These are phyloP conservation scores for Caenorhabditis becei DNA, from an alignment of 2,888 invertebrate genomes.

Conservation along the genomic window DNA sequence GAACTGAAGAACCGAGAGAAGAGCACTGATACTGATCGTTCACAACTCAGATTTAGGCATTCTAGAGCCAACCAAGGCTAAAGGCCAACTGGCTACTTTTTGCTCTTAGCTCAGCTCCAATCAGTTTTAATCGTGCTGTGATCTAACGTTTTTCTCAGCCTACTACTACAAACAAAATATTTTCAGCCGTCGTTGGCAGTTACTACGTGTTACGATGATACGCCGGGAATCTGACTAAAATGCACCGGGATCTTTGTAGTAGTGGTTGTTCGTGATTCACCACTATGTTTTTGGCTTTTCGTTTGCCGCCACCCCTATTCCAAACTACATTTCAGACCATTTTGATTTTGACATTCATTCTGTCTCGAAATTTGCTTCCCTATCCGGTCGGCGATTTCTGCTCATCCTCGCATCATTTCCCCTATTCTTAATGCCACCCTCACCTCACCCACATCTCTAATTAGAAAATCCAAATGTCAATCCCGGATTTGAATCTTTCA, in stretches of 20 bases:
- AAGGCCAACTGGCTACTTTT: too few species aligned
- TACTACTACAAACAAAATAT: conserved; percentile 2
- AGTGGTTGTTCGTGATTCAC: conserved; percentile 4
- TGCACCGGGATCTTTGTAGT: conserved; percentile 11
- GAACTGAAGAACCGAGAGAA: background rate
- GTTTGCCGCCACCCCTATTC: too few species aligned
- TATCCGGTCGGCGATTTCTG: conserved; percentile 12
- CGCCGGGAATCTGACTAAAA: background rate
- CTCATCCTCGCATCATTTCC: conserved; percentile 30
- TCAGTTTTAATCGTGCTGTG: background rate
- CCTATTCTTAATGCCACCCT: conserved; percentile 34
- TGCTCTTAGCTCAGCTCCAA: too few species aligned
- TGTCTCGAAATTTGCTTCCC: background rate
- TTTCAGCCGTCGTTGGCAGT: background rate
- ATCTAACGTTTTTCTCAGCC: background rate
- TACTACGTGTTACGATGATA: background rate
- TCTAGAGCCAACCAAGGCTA: too few species aligned
- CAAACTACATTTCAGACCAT: background rate
- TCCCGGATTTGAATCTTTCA: conserved; percentile 23
- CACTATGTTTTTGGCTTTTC: conserved; percentile 1
- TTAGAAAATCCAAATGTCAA: conserved; percentile 35
- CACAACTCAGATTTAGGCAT: background rate
- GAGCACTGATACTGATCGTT: conserved; percentile 6
- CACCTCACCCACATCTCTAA: conserved; percentile 4
- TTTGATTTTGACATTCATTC: conserved; percentile 13